phyloP scores from a whole-genome alignment of 2,113 vertebrate genomes.

The Motacilla tschutschensis region DNA sequence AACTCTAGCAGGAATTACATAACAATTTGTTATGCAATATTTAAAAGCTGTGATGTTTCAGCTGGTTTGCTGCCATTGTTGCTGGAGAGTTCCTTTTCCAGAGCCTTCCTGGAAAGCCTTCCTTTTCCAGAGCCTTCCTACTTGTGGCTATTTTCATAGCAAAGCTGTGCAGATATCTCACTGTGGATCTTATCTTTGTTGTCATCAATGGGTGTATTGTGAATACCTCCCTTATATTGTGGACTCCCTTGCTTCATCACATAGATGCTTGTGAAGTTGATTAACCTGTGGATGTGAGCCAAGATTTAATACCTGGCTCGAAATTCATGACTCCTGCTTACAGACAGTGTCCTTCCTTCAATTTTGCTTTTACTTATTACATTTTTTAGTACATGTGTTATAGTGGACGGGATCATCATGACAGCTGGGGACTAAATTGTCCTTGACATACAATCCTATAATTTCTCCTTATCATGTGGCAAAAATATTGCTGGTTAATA shows the following conservation, averaged over 20 bases:
- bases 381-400: background rate
- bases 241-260: background rate
- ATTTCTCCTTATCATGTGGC: background rate
- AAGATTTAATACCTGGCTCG: background rate
- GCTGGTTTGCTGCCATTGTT: background rate
- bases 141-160: background rate
- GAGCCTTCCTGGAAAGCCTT: background rate
- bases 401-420: background rate
- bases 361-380: background rate
- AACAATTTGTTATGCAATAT: background rate
- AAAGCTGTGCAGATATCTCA: background rate
- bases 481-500: background rate
- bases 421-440: background rate
- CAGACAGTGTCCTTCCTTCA: background rate
- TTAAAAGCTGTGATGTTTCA: conserved; percentile 1
- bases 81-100: background rate
- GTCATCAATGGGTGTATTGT: background rate
- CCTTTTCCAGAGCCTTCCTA: background rate
- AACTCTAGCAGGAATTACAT: background rate
- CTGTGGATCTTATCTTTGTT: background rate
- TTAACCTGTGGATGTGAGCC: background rate
- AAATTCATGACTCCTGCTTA: background rate
- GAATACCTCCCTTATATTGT: background rate
- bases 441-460: background rate
- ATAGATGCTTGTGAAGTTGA: background rate